These are phyloP conservation scores for Artemia sinica DNA, from an alignment of 2,888 invertebrate species.

Conservation along the genomic window DNA sequence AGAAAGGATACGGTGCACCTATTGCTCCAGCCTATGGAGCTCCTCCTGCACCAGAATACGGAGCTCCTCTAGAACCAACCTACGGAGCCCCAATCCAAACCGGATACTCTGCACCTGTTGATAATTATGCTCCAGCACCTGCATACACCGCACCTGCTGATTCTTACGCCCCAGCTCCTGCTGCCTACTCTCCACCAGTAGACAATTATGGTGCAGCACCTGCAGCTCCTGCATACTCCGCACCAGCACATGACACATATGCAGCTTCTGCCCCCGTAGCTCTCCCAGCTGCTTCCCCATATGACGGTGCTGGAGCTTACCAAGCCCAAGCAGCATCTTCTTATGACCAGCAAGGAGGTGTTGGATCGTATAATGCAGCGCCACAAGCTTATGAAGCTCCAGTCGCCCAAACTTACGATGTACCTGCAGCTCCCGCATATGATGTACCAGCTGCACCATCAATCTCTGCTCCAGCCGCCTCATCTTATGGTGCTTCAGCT, in stretches of 20 bases:
- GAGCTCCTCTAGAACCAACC: slow-evolving; percentile 14
- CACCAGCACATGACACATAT: slow-evolving; percentile 23
- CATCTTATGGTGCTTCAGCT: slow-evolving; percentile 16
- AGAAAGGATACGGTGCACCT: slow-evolving; percentile 21
- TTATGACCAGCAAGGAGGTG: background rate
- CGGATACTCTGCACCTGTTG: background rate
- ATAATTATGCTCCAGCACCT: slow-evolving; percentile 18
- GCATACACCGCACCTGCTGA: slow-evolving; percentile 16
- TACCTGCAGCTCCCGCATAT: slow-evolving; percentile 15
- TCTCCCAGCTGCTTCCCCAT: slow-evolving; percentile 18
- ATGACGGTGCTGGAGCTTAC: slow-evolving; percentile 12
- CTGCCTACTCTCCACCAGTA: slow-evolving; percentile 16
- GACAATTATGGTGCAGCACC: slow-evolving; percentile 16
- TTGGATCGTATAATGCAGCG: background rate
- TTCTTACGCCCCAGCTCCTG: slow-evolving; percentile 23
- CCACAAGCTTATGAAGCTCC: slow-evolving; percentile 19
- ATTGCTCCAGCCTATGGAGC: slow-evolving; percentile 18
- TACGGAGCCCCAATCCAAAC: background rate
- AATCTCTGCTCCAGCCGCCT: slow-evolving; percentile 15
- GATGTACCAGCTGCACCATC: slow-evolving; percentile 15
- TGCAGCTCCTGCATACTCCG: slow-evolving; percentile 21
- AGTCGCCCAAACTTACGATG: slow-evolving; percentile 13
- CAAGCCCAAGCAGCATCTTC: slow-evolving; percentile 10
- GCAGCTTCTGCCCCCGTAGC: slow-evolving; percentile 23
- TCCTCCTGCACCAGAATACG: background rate